Evolutionary conservation across 2,888 invertebrate genomes (phyloP).

Genomic region (Pachymerium ferrugineum): DNA sequence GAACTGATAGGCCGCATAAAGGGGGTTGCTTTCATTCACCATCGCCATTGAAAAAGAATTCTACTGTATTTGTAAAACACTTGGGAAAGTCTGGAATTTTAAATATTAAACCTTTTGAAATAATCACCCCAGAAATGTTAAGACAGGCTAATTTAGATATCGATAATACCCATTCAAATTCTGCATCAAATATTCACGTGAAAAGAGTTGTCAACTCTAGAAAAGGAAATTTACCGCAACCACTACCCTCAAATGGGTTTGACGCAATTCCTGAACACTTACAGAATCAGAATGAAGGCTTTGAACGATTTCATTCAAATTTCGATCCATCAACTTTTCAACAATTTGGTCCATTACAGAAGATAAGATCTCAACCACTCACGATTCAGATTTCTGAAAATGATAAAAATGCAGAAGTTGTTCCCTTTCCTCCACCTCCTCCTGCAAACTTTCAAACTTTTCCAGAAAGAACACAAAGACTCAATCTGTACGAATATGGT

Average conservation of each 20-base stretch:
- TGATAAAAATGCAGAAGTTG: no score
- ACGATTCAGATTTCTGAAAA: no score
- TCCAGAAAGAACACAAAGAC: no score
- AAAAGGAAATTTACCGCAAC: not conserved
- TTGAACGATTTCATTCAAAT: not conserved
- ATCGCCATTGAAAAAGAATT: not conserved
- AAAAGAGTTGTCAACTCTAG: not conserved
- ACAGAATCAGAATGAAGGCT: not conserved
- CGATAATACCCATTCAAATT: not conserved
- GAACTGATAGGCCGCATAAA: not conserved
- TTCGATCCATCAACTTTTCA: not conserved
- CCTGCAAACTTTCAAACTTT: no score
- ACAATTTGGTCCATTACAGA: not conserved
- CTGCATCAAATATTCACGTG: not conserved
- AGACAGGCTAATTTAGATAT: not conserved
- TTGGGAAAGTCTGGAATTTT: not conserved
- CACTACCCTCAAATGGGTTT: not conserved
- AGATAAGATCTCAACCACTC: not conserved
- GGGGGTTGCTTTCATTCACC: not conserved
- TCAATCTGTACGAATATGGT: no score
- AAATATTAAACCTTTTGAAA: not conserved
- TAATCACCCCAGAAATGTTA: not conserved
- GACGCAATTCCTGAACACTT: not conserved
- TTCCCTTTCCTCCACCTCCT: no score
- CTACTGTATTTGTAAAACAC: not conserved